Conservation (phyloP, 2,113 vertebrate genomes). For the Origma solitaria region DNA sequence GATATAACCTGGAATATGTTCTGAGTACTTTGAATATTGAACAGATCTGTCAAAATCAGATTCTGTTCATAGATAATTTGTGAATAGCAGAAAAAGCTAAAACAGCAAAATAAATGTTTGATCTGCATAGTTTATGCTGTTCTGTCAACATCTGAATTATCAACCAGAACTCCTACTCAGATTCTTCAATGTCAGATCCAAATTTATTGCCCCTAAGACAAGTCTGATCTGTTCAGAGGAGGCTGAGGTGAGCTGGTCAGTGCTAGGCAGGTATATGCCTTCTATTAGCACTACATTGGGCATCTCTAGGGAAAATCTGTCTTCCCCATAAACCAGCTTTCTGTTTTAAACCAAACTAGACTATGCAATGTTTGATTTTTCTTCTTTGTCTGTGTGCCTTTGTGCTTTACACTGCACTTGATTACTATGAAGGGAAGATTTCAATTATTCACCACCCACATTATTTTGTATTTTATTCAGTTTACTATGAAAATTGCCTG, state of each 20-base stretch:
- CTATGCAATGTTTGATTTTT: not conserved
- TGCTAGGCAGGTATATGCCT: not conserved
- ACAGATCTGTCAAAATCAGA: slow-evolving; percentile 40
- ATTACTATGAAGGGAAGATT: not conserved
- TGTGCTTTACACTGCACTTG: not conserved
- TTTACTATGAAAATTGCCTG: not conserved
- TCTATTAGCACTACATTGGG: not conserved
- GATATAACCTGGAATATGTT: not conserved
- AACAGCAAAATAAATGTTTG: slow-evolving; percentile 31
- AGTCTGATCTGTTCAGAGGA: not conserved
- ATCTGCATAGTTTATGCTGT: not conserved
- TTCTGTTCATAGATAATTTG: slow-evolving; percentile 8
- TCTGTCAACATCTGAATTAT: not conserved
- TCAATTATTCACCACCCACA: not conserved
- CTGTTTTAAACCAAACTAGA: not conserved
- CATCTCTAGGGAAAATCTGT: not conserved
- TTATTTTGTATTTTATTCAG: not conserved
- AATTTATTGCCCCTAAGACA: not conserved
- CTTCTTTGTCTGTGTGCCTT: not conserved
- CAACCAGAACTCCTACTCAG: not conserved
- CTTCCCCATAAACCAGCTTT: not conserved
- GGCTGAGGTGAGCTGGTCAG: not conserved
- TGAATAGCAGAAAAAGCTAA: not conserved
- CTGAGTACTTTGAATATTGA: slow-evolving; percentile 15
- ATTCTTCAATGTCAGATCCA: slow-evolving; percentile 5